Evolutionary conservation across 1,140 invertebrate species (phyloP).

Genomic region (Brachionus paranguensis): DNA sequence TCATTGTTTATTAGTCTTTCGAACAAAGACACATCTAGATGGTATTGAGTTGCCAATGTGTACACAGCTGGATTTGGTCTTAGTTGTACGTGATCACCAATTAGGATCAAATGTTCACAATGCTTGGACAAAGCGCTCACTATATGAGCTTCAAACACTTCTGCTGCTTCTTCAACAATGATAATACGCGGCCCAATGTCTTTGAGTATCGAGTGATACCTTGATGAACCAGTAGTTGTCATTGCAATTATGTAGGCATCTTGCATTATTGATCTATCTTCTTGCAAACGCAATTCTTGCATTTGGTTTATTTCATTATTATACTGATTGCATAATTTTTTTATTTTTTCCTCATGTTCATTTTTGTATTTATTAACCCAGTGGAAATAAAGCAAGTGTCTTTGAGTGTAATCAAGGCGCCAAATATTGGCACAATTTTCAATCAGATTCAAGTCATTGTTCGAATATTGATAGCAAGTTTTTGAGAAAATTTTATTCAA

Average conservation of each 20-base stretch:
- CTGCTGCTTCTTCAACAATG: conserved; percentile 43
- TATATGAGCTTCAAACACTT: conserved; percentile 43
- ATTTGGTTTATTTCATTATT: background rate
- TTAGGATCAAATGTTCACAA: conserved; percentile 43
- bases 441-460: background rate
- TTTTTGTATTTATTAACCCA: conserved; percentile 41
- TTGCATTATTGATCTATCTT: conserved; percentile 38
- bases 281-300: background rate
- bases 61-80: conserved; percentile 63
- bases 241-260: conserved; percentile 60
- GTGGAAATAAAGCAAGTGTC: conserved; percentile 43
- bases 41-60: conserved; percentile 59
- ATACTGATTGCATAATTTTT: conserved; percentile 19
- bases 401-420: conserved; percentile 40
- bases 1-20: conserved; percentile 65
- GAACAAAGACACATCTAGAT: conserved; percentile 68
- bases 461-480: background rate
- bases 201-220: conserved; percentile 60
- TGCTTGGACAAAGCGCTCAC: conserved; percentile 40
- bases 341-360: background rate
- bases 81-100: conserved; percentile 63
- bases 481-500: background rate
- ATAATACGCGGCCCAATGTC: conserved; percentile 41
- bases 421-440: conserved; percentile 30
- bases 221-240: conserved; percentile 71